Evolutionary conservation across 2,113 vertebrate species (phyloP), one percentile per base, ranked within the genome.

Genomic region (Protomyctophum bolini): DNA sequence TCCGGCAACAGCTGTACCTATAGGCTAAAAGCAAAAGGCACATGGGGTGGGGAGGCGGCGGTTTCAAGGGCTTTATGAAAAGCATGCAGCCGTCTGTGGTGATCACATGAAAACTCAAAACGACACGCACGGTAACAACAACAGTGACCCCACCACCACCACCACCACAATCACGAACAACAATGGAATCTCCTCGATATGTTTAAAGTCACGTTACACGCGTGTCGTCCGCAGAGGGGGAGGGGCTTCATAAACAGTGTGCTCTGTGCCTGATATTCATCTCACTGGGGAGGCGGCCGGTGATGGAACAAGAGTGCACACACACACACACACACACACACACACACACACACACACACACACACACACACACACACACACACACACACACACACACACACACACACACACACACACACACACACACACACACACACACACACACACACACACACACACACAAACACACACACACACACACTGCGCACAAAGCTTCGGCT

Each of bases 401-500:
- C 33, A 6, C 33, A 41, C 33, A 41, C 33, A 6, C 33, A 41
- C 33, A 41, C 33, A 6, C 33, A 41, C 33, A 41, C 33, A 6
- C 33, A 41, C 33, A 41, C 33, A 6, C 33, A 41, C 33, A 41
- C 33, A 6, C 33, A 41, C 33, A 41, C 33, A 6, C 33, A 41
- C 33, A 41, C 33, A 6, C 33, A 41, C 33, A 41, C 33, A 6
- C 33, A 41, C 33, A 41, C 33, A 6, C 33, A 41, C 33, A 11
- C 4, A 59, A 61, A 76, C 63, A 63, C 50, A 70, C 77, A 71
- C 14, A 60, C 21, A 4, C 33, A 41, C 33, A 6, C 33, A 41
- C 33, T 41, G 5, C 21, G 21, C 3, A 41, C 33, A 4, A 41
- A 2, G 33, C 33, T 33, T 2, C 33, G 33, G n/a, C 33, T 2